These are phyloP conservation scores for Lycocorax pyrrhopterus DNA, from an alignment of 2,113 vertebrate genomes.

Conservation along the genomic window DNA sequence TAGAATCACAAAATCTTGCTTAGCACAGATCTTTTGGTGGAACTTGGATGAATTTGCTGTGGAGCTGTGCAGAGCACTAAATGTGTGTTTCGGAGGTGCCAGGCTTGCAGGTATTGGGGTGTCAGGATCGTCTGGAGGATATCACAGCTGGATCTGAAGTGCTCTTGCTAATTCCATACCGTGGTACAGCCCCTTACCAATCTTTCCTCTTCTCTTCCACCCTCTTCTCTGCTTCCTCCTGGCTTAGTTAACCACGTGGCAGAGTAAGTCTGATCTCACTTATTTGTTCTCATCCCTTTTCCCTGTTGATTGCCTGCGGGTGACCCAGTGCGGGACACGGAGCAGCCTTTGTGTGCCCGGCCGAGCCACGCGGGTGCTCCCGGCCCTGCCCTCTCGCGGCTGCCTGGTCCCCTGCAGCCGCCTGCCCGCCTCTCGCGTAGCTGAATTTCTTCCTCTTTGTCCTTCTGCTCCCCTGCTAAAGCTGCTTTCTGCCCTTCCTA, in stretches of 20 bases:
- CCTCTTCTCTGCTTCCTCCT: conserved; percentile 18
- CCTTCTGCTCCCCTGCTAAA: background rate
- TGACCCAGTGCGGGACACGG: background rate
- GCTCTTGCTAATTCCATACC: background rate
- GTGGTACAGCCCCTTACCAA: background rate
- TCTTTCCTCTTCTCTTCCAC: conserved; percentile 3
- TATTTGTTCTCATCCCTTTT: background rate
- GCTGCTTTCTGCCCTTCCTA: background rate
- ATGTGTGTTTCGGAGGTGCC: background rate
- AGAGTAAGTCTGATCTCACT: conserved; percentile 30
- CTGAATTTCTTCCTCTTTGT: background rate
- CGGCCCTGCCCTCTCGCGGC: conserved; percentile 46
- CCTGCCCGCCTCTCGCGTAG: background rate
- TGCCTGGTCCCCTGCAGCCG: background rate
- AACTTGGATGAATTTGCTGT: background rate
- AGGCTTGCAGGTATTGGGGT: background rate
- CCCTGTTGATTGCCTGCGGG: background rate
- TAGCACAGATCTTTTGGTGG: background rate
- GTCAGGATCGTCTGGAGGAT: background rate
- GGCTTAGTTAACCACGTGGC: background rate
- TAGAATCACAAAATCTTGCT: background rate
- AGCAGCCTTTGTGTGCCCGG: background rate
- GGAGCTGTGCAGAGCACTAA: background rate
- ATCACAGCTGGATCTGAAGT: background rate
- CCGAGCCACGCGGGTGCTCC: background rate